A percentile compares a stretch with the other conserved stretches of the same genome.
phyloP scores from a whole-genome alignment of 1,140 invertebrate species.

The Oreohelix idahoensis region DNA sequence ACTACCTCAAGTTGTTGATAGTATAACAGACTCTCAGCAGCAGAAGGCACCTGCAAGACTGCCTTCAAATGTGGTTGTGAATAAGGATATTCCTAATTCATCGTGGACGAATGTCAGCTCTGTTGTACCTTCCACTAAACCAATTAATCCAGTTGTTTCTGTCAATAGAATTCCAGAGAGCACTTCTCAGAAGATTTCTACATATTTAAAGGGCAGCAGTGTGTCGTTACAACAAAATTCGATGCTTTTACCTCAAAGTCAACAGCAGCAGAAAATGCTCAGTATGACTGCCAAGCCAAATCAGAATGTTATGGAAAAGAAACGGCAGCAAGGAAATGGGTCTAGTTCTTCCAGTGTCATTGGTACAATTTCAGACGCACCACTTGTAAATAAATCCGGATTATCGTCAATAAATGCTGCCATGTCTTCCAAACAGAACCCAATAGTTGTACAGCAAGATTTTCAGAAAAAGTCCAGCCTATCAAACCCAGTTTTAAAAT shows the following conservation, averaged over 20 bases:
- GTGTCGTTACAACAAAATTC: not conserved
- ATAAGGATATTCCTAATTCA: constrained; percentile 17
- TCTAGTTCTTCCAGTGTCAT: not conserved
- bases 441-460: not conserved
- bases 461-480: not conserved
- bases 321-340: not conserved
- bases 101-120: constrained; percentile 24
- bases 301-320: not conserved
- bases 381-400: not conserved
- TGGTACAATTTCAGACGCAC: not conserved
- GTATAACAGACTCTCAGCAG: not conserved
- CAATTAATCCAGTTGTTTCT: not conserved
- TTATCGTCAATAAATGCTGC: not conserved
- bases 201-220: not conserved
- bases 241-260: not conserved
- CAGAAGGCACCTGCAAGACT: constrained; percentile 6
- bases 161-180: not conserved
- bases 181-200: not conserved
- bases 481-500: not conserved
- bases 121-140: not conserved
- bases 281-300: not conserved
- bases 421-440: not conserved
- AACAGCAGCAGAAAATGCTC: not conserved
- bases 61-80: not conserved
- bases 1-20: not conserved